Evolutionary conservation across 2,797 vertebrate species (phyloP), one percentile per base, ranked within the genome.

Genomic region (Aselliscus stoliczkanus): DNA sequence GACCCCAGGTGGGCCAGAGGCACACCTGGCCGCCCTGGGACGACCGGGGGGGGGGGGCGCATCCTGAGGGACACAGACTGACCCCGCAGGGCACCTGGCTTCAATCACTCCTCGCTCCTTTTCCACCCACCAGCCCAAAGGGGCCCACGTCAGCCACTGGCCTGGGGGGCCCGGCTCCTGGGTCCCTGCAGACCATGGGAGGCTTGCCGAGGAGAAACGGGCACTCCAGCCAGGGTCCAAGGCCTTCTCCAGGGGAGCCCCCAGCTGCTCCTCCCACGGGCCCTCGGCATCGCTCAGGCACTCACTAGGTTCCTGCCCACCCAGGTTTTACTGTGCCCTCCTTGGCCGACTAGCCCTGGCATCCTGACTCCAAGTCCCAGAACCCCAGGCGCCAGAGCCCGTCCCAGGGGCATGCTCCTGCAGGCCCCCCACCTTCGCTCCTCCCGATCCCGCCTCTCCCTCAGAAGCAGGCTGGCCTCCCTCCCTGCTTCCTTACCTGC

Each of bases 11-110:
- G 5, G 42, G 64, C 34, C 54, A 60, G 42, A n/a, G 27, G 56
- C 27, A 52, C 44, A 3, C 4, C 4, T 1, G n/a, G 70, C 23
- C 12, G 1, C 65, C 62, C 60, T 12, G 5, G 34, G 21, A 17
- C 4, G n/a, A 2, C 39, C 21, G 0, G 54, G 15, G 17, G 7
- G 8, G 13, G n/a, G 7, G 0, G 27, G 72, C 14, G 54, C 2
- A 2, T 25, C 31, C 54, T 11, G 31, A 42, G 27, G 17, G 4
- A 6, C 31, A 12, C 6, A 31, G 11, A 2, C 1, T 5, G 31
- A 5, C 6, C 12, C 27, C 10, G 2, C 25, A 7, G 12, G 9
- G 65, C 7, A 3, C 67, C 52, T 25, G 7, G 44, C 60, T 25
- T 15, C 56, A 14, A 25, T 29, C 9, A 0, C 14, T 23, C 34